phyloP scores from a whole-genome alignment of 2,888 invertebrate species.

The Thymelicus sylvestris region DNA sequence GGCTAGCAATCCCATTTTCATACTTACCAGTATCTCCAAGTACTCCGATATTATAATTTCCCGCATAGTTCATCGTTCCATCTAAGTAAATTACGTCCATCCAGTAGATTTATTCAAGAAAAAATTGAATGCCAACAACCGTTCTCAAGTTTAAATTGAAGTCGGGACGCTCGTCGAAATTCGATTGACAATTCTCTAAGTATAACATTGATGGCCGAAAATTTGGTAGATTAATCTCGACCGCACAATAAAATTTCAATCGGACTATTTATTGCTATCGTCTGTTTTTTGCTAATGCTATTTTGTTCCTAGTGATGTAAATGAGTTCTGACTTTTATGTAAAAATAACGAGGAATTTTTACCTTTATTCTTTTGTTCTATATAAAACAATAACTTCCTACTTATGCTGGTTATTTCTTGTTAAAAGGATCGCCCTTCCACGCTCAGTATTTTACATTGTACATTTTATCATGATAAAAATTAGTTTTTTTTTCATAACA shows the following conservation, averaged over 20 bases:
- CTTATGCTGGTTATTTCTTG: too few relatives aligned
- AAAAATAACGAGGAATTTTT: too few relatives aligned
- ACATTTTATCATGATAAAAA: too few relatives aligned
- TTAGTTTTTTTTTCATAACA: background rate
- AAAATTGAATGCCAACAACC: constrained; percentile 51
- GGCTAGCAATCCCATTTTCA: constrained; percentile 33
- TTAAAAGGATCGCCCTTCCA: too few relatives aligned
- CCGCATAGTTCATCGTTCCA: constrained; percentile 55
- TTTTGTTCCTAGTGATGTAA: too few relatives aligned
- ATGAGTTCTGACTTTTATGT: too few relatives aligned
- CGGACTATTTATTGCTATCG: too few relatives aligned
- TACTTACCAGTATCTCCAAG: constrained; percentile 35
- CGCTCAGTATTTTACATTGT: too few relatives aligned
- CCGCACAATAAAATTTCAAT: too few relatives aligned
- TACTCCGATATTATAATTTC: constrained; percentile 40
- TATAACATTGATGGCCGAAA: constrained; percentile 35
- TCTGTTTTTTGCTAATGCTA: background rate
- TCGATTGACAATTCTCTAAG: constrained; percentile 48
- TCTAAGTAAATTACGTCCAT: constrained; percentile 52
- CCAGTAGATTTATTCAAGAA: constrained; percentile 43
- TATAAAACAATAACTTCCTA: too few relatives aligned
- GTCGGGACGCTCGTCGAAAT: constrained; percentile 48
- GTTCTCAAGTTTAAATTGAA: constrained; percentile 59
- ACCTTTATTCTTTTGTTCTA: too few relatives aligned
- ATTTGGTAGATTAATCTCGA: background rate